Base-by-base conservation (phyloP, 2,888 invertebrate species). In the Tenthredo mesomela region DNA sequence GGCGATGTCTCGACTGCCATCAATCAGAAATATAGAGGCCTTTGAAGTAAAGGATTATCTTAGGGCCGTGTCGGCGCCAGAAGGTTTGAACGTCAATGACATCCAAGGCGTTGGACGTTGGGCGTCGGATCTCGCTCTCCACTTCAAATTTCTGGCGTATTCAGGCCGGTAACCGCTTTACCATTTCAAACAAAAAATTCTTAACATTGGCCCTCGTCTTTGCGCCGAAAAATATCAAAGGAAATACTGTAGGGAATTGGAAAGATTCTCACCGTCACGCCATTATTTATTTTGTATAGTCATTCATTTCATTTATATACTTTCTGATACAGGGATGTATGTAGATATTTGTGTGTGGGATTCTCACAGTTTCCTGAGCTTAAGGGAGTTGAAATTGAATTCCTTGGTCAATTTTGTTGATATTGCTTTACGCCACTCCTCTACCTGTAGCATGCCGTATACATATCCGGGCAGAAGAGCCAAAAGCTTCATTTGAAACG, bases 11-110 rank as follows among this genome's bases (percentile, higher is more conserved):
- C 21, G 43, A 15, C 78, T 78, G 7, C 7, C 58, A 78, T 78
- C 78, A 78, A 78, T 78, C 54, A 78, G 78, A 33, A 77, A 78
- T 33, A 78, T 33, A 5, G n/a, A 33, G 58, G 29, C 29, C 58
- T 54, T 58, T 33, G 78, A 54, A 58, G 54, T 58, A 54, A 58
- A 78, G 78, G 54, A 54, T 78, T 78, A 54, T 78, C 54, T 18
- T 15, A n/a, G 25, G 33, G 78, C 78, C 37, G 18, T 21, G 78
- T 78, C 78, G 33, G 58, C 54, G 54, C 33, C 50, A 33, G 58
- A 78, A 58, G 78, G 54, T n/a, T 78, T 21, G 33, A 58, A 37
- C 33, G 37, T 78, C 54, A 29, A 50, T n/a, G 58, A 78, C 78
- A 54, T 78, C 54, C 10, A 75, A 40, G 21, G n/a, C 40, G 40